Evolutionary conservation across 2,888 invertebrate species (phyloP).

Genomic region (Nudaria mundana): DNA sequence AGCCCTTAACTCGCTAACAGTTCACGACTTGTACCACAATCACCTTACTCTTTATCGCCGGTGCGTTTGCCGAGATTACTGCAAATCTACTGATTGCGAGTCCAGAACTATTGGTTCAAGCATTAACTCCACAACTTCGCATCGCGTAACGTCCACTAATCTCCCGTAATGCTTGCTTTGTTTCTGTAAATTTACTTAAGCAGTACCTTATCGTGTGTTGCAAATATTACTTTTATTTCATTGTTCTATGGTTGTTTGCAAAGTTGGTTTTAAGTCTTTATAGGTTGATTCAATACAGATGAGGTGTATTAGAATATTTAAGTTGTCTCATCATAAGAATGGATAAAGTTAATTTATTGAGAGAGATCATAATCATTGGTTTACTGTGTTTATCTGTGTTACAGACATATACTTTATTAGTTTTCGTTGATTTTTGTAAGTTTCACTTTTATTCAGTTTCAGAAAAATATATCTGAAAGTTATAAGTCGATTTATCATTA

Average conservation of each 20-base stretch:
- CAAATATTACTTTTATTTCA: conserved; percentile 36
- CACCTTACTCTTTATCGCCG: conserved; percentile 47
- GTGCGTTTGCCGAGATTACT: conserved; percentile 63
- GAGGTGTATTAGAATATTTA: conserved; percentile 7
- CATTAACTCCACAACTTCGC: conserved; percentile 38
- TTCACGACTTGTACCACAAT: conserved; percentile 28
- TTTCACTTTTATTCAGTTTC: no score
- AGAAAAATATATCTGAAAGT: no score
- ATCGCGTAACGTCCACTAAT: conserved; percentile 49
- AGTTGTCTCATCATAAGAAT: conserved; percentile 1
- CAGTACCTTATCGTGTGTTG: conserved; percentile 32
- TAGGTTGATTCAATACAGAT: conserved; percentile 3
- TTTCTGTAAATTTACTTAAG: conserved; percentile 56
- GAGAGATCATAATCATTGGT: no score
- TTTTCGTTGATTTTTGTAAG: no score
- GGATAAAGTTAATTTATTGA: no score
- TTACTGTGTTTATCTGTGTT: no score
- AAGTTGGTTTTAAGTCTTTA: not conserved
- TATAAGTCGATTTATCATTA: no score
- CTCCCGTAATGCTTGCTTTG: conserved; percentile 55
- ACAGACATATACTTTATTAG: no score
- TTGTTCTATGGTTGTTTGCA: conserved; percentile 11
- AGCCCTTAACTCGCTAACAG: not conserved
- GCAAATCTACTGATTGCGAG: conserved; percentile 63
- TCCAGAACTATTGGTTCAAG: conserved; percentile 56